Conservation (phyloP, 2,113 vertebrate genomes). For the Lycaon pictus region DNA sequence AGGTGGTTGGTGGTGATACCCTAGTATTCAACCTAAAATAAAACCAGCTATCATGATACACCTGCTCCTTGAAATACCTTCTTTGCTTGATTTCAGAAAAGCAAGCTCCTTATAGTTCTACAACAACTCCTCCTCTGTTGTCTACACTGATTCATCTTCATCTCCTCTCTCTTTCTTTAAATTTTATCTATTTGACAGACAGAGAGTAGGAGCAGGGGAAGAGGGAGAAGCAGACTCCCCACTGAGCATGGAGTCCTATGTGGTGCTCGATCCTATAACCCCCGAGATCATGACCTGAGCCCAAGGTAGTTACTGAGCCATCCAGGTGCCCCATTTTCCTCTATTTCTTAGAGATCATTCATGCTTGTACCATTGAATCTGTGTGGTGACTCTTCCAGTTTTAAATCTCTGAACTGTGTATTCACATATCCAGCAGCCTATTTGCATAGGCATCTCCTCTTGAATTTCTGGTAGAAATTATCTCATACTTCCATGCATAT, state of each 20-base stretch:
- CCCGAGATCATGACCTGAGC: too few species aligned
- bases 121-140: neutral
- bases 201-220: too few species aligned
- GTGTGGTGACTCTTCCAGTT: neutral
- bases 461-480: neutral
- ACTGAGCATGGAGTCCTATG: too few species aligned
- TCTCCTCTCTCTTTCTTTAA: neutral
- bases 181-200: too few species aligned
- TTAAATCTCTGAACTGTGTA: neutral
- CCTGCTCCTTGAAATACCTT: neutral
- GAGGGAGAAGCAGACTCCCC: too few species aligned
- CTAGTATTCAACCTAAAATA: neutral
- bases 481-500: neutral
- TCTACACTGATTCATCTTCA: neutral
- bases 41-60: neutral
- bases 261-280: too few species aligned
- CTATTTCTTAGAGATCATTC: too few species aligned
- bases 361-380: neutral
- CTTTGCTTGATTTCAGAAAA: neutral
- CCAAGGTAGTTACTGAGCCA: too few species aligned
- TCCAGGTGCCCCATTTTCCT: too few species aligned
- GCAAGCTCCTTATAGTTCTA: rapidly evolving
- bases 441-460: neutral
- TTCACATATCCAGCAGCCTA: neutral
- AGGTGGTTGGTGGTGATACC: neutral